Conservation (phyloP, 2,888 invertebrate species). For the Orthosia incerta region DNA sequence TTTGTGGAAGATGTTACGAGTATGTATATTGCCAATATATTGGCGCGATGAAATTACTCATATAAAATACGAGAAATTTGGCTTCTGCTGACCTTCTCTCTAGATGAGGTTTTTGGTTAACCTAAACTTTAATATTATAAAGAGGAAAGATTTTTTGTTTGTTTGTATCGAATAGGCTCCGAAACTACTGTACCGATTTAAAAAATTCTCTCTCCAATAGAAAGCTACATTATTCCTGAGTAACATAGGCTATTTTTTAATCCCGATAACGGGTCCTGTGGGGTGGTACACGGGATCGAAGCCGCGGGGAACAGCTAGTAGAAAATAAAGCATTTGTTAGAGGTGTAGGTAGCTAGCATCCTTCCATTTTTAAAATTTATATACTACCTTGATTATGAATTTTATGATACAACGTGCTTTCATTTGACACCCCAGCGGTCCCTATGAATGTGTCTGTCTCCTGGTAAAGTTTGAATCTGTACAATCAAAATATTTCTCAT, state of each 20-base stretch:
- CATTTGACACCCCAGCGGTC: background rate
- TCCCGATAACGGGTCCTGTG: too few species aligned
- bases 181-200: too few species aligned
- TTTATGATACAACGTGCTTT: background rate
- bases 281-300: too few species aligned
- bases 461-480: background rate
- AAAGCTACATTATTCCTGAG: too few species aligned
- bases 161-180: too few species aligned
- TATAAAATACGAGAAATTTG: background rate
- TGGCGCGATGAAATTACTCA: background rate
- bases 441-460: background rate
- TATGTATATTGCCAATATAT: conserved; percentile 13
- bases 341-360: background rate
- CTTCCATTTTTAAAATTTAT: background rate
- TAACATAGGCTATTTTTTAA: too few species aligned
- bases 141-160: too few species aligned
- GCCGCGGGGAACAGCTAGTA: too few species aligned
- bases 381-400: background rate
- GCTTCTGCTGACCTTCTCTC: background rate
- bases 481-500: background rate
- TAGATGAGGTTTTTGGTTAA: background rate
- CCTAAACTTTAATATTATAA: too few species aligned
- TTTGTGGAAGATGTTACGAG: background rate
- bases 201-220: too few species aligned
- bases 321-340: background rate